Percentiles rank a stretch among this genome's conserved stretches.
phyloP scores from a whole-genome alignment of 2,888 invertebrate species.

The Drosophila austrosaltans region DNA sequence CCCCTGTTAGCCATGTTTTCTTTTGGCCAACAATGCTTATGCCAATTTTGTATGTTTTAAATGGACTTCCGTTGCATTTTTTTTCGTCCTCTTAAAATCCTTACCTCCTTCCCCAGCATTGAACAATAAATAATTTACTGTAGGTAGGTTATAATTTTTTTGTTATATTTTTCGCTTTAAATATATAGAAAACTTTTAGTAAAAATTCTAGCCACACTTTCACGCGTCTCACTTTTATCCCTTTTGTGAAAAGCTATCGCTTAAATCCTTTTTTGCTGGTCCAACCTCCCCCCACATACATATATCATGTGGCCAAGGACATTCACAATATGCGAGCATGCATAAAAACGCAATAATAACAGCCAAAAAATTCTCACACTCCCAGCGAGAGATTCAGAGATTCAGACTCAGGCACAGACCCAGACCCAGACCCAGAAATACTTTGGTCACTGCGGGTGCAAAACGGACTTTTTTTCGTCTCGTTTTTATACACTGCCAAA shows the following conservation, averaged over 20 bases:
- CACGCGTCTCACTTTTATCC: conserved; percentile 22
- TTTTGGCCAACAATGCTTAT: neutral
- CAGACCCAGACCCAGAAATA: conserved; percentile 53
- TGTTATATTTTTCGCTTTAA: conserved; percentile 26
- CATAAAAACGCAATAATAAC: conserved; percentile 78
- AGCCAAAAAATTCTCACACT: conserved; percentile 36
- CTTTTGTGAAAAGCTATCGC: conserved; percentile 21
- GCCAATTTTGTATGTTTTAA: conserved; percentile 5
- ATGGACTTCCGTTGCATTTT: neutral
- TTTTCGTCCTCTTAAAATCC: neutral
- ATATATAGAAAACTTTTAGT: conserved; percentile 69
- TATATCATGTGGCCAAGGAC: conserved; percentile 78
- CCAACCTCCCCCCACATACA: conserved; percentile 47
- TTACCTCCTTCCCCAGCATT: neutral
- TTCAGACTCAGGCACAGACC: conserved; percentile 5
- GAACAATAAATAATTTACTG: conserved; percentile 46
- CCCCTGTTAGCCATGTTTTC: neutral
- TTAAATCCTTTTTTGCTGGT: conserved; percentile 39
- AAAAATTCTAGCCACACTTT: conserved; percentile 30
- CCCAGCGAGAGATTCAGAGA: neutral
- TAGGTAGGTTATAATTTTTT: conserved; percentile 15
- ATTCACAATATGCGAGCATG: conserved; percentile 77
- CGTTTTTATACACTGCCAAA: conserved; percentile 24
- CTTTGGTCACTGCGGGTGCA: conserved; percentile 74
- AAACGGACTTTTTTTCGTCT: conserved; percentile 47